These are phyloP conservation scores for Heliconius aoede DNA, from an alignment of 2,888 invertebrate species.

Conservation along the genomic window DNA sequence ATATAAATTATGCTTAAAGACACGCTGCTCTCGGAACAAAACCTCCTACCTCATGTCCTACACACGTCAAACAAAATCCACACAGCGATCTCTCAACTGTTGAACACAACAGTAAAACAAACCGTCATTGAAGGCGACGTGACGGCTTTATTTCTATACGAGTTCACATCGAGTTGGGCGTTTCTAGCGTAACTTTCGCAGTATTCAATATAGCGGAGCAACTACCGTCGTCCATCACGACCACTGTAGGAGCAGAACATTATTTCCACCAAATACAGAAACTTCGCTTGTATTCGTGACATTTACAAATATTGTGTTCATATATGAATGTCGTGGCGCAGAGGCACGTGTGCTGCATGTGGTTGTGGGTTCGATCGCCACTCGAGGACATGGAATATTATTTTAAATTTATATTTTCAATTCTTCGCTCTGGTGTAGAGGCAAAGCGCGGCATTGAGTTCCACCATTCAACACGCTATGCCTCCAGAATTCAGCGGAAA, in stretches of 20 bases:
- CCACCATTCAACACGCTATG: no score
- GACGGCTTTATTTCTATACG: constrained; percentile 30
- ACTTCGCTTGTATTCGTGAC: constrained; percentile 17
- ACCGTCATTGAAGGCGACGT: constrained; percentile 19
- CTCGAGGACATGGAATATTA: no score
- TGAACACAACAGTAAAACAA: constrained; percentile 11
- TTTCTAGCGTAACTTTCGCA: constrained; percentile 3
- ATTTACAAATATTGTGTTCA: constrained; percentile 9
- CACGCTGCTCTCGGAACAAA: neutral
- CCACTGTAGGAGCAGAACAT: neutral
- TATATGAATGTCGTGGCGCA: neutral
- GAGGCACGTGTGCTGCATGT: no score
- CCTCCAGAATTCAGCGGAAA: no score
- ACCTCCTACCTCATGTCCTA: constrained; percentile 5
- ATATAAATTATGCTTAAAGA: neutral
- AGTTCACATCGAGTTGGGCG: constrained; percentile 15
- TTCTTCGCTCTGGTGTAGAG: no score
- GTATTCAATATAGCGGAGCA: constrained; percentile 10
- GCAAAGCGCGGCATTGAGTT: no score
- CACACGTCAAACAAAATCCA: constrained; percentile 24
- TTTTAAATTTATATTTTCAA: no score
- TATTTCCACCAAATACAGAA: constrained; percentile 18
- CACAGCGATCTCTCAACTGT: constrained; percentile 22
- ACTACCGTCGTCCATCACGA: constrained; percentile 20
- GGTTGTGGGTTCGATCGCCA: no score